phyloP scores from a whole-genome alignment of 2,888 invertebrate genomes.

The Melinopterus prodromus region DNA sequence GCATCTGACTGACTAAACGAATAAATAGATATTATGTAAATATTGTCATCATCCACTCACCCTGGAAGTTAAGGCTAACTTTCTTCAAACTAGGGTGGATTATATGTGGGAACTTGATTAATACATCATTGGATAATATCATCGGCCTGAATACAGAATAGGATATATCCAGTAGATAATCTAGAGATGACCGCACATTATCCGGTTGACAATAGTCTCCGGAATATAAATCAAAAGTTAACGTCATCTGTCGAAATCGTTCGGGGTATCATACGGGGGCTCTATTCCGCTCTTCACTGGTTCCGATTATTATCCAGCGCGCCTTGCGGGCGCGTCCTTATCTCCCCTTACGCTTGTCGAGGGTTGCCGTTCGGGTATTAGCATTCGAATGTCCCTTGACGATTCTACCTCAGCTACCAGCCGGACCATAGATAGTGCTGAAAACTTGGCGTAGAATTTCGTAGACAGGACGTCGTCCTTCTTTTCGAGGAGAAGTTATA shows the following conservation, averaged over 20 bases:
- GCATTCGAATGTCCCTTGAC: constrained; percentile 22
- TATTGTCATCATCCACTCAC: too few relatives aligned
- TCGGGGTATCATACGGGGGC: constrained; percentile 9
- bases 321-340: constrained; percentile 8
- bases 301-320: constrained; percentile 14
- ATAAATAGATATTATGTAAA: too few relatives aligned
- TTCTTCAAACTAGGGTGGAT: too few relatives aligned
- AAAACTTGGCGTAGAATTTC: background rate
- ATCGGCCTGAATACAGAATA: background rate
- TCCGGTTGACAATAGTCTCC: background rate
- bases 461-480: background rate
- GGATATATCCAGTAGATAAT: background rate
- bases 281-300: constrained; percentile 4
- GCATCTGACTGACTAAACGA: too few relatives aligned
- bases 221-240: constrained; percentile 26
- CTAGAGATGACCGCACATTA: background rate
- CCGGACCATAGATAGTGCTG: background rate
- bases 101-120: background rate
- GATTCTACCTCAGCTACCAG: constrained; percentile 9
- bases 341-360: constrained; percentile 6
- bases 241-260: constrained; percentile 22
- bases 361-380: constrained; percentile 12
- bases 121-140: background rate
- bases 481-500: background rate
- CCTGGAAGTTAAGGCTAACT: too few relatives aligned